Base-by-base conservation (phyloP, 2,113 vertebrate species). In the Isurus oxyrinchus region DNA sequence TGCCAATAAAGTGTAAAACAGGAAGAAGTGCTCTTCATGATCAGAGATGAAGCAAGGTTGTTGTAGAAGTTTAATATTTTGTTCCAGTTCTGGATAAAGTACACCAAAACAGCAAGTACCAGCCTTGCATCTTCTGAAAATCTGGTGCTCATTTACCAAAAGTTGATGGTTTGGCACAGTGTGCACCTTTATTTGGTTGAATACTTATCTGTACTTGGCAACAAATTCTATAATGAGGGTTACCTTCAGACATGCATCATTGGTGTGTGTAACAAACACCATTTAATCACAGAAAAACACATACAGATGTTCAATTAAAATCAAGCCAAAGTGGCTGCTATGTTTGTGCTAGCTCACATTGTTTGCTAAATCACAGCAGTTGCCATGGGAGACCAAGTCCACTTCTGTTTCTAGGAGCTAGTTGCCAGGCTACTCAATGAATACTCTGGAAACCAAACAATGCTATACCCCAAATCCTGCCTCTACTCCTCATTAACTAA, bases 371-470 rank as follows among this genome's bases (percentile, higher is more conserved):
- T 98, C 99, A 98, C 99, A 99, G 98, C 98, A 96, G 99, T 99
- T 99, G 99, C 99, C 98, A 98, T 95, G 98, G 98, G 98, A 97
- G 97, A 99, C 98, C 97, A 98, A 97, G 98, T 99, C 98, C 98
- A 98, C 98, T 98, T 98, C 98, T 97, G 98, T 98, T 98, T 98
- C 98, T 98, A 98, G 98, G 98, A 98, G 97, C 98, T 97, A 97
- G 99, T 99, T 98, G 99, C 99, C 97, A 96, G 84, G 99, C 98
- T 97, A 99, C 99, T 96, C 96, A 96, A 97, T 98, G 98, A 99
- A 98, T 98, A 98, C 99, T 98, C 99, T 99, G 98, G 99, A 99
- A 99, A 99, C 98, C 98, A 99, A 99, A 99, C 99, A 99, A 98
- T 99, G 98, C 98, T 98, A 98, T 98, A 98, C 98, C 98, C 97